Evolutionary conservation across 2,888 invertebrate species (phyloP), one percentile per base, ranked within the genome.

Genomic region (Panorpa germanica): DNA sequence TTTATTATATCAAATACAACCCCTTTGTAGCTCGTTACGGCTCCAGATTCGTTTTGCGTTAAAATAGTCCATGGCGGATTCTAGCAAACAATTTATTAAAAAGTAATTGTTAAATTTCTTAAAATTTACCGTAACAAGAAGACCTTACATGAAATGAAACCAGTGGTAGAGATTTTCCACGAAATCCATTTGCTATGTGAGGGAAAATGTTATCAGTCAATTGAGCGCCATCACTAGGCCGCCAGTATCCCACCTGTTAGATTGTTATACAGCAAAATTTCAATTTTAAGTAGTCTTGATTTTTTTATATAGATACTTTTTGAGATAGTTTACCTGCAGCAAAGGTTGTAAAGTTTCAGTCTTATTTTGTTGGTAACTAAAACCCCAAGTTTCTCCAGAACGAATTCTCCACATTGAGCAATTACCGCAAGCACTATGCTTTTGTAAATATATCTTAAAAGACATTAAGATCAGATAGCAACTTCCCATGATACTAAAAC

Each of bases 31-130:
- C 60, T 57, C 0, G 60, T 49, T 1, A 68, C 53, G 1, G 59
- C 48, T 0, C 71, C 73, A 3, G 63, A 59, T 29, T 61, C 60
- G 40, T 72, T 70, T 1, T 54, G 50, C 28, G 59, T 59, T 3
- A 82, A 47, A 19, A 77, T 72, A 45, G 83, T 80, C 85, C 86
- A 88, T 0, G 86, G 86, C 1, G 86, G 85, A 53, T 78, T 81
- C 86, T 88, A 47, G 39, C 62, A 51, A 22, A 19, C 32, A n/a
- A 14, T 18, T 4, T 29, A 6, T 13, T 36, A 24, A 8, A 9
- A n/a, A 23, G n/a, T 13, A 5, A 33, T 28, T 32, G 31, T 18
- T 36, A 34, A n/a, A 41, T 33, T 7, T 35, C 37, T n/a, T n/a
- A n/a, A n/a, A n/a, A n/a, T n/a, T n/a, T n/a, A n/a, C n/a, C n/a